Evolutionary conservation across 2,888 invertebrate genomes (phyloP).

Genomic region (Strigamia maritima): DNA sequence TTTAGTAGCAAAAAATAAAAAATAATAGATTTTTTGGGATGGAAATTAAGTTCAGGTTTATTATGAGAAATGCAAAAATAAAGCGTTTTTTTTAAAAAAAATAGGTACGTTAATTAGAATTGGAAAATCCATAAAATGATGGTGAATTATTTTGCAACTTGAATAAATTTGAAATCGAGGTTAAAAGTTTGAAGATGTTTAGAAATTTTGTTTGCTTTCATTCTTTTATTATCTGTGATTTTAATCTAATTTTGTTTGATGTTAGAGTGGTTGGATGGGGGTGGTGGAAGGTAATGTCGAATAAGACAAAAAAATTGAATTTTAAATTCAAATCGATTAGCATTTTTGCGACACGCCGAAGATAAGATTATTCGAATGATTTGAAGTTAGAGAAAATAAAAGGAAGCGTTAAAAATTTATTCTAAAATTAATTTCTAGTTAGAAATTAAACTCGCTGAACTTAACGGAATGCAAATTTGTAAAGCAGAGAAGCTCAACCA

Average conservation of each 20-base stretch:
- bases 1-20: too few relatives aligned
- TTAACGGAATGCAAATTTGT: neutral
- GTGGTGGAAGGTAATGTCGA: too few relatives aligned
- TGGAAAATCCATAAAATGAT: too few relatives aligned
- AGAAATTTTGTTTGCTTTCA: too few relatives aligned
- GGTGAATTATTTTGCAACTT: too few relatives aligned
- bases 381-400: neutral
- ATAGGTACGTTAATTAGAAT: too few relatives aligned
- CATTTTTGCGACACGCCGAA: neutral
- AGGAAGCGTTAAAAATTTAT: neutral
- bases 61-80: too few relatives aligned
- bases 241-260: neutral
- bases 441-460: neutral
- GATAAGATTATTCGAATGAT: neutral
- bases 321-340: neutral
- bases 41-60: too few relatives aligned
- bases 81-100: too few relatives aligned
- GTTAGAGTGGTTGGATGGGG: neutral
- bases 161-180: too few relatives aligned
- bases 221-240: neutral
- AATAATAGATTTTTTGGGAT: too few relatives aligned
- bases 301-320: neutral
- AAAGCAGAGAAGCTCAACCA: neutral
- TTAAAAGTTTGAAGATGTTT: too few relatives aligned
- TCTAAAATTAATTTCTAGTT: conserved; percentile 1